Base-by-base conservation (phyloP, 2,888 invertebrate genomes). In the Idaea straminata region DNA sequence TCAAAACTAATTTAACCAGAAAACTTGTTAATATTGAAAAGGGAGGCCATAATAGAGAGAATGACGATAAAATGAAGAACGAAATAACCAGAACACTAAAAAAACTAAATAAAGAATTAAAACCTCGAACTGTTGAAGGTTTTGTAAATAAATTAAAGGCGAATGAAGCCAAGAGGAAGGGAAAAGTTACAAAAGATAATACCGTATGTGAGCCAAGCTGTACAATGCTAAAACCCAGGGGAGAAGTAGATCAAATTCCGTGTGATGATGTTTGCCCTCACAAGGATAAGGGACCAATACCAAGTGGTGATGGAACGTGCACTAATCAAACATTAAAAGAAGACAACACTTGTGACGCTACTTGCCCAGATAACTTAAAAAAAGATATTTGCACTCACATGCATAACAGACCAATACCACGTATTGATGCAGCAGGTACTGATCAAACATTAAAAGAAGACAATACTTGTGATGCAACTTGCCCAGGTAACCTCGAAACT, bases 11-110 rank as follows among this genome's bases (percentile, higher is more conserved):
- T 65, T 71, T 88, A 7, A 76, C 85, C 0, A 86, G 82, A 68
- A 78, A 79, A 61, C 69, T 88, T n/a, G 73, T 76, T 61, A 81
- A 84, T 25, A 69, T 87, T 7, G 83, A 86, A 74, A 79, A 79
- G 61, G 68, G 68, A 5, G 83, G 86, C 5, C 77, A 83, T 59
- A 78, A 65, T 16, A 47, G 64, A 15, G 59, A 69, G 3, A 84
- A 74, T 5, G 79, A 81, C 65, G 64, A 68, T 2, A 83, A 79
- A 74, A 87, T 88, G 77, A 84, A 76, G 59, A 65, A 74, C 34
- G 83, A 82, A 69, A 77, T 88, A 47, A 38, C 60, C 0, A 84
- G 75, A 62, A 74, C 73, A 62, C n/a, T 86, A 0, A 77, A 72
- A 25, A 86, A 84, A 70, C 57, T 85, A 35, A 71, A 74, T 13